Evolutionary conservation across 2,797 vertebrate genomes (phyloP).

Genomic region (Decapterus maruadsi): DNA sequence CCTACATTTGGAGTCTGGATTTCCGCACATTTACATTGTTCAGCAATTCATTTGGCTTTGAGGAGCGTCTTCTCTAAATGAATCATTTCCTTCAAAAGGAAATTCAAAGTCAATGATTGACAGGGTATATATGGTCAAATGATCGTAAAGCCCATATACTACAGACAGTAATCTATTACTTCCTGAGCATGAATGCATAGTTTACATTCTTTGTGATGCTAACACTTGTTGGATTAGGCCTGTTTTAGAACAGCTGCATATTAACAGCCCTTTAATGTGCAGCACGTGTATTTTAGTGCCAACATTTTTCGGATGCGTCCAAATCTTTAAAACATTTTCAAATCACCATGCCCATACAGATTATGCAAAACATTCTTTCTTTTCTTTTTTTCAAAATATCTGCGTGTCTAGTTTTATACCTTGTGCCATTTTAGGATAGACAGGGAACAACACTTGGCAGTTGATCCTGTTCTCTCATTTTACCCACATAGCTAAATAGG

Average conservation of each 20-base stretch:
- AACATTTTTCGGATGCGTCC: conserved; percentile 46
- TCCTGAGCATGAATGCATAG: neutral
- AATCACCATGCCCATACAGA: conserved; percentile 23
- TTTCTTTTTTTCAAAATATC: neutral
- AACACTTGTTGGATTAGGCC: conserved; percentile 28
- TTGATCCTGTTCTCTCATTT: conserved; percentile 43
- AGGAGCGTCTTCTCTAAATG: conserved; percentile 1
- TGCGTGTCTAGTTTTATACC: conserved; percentile 14
- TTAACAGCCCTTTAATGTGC: conserved; percentile 30
- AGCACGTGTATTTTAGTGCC: conserved; percentile 28
- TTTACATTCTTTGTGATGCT: conserved; percentile 16
- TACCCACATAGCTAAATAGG: conserved; percentile 43
- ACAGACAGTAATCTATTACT: conserved; percentile 3
- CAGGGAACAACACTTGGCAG: conserved; percentile 33
- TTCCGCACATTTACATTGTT: conserved; percentile 1
- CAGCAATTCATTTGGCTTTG: conserved; percentile 12
- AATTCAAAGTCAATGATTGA: conserved; percentile 5
- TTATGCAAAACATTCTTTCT: neutral
- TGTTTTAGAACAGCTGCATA: conserved; percentile 48
- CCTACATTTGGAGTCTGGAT: conserved; percentile 14
- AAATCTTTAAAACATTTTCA: conserved; percentile 32
- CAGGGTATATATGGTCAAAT: conserved; percentile 3
- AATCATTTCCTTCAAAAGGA: neutral
- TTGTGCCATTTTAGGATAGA: conserved; percentile 22
- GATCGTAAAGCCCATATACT: neutral